Conservation (phyloP, 1,140 invertebrate species). For the Lasioglossum albipes region DNA sequence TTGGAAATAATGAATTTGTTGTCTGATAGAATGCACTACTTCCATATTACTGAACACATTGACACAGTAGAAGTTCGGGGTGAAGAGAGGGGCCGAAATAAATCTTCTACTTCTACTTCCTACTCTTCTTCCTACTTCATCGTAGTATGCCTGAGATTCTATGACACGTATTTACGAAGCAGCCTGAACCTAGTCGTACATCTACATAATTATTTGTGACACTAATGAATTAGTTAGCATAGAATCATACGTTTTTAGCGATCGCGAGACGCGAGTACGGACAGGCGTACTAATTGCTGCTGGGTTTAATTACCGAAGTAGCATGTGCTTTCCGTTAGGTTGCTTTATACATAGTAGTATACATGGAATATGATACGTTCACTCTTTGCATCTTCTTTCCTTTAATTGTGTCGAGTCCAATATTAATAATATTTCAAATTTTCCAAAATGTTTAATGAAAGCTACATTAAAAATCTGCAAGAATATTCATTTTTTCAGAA, state of each 20-base stretch:
- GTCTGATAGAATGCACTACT: background rate
- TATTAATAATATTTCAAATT: no score
- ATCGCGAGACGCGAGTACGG: background rate
- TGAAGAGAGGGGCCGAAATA: background rate
- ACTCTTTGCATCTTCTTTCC: no score
- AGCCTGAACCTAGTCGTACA: slow-evolving; percentile 6
- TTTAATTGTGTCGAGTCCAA: no score
- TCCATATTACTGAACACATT: background rate
- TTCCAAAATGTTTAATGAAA: no score
- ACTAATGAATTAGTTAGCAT: background rate
- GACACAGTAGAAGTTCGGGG: background rate
- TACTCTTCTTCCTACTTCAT: background rate
- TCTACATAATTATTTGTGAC: background rate
- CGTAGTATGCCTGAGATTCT: background rate
- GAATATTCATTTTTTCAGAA: no score
- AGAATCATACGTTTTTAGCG: background rate
- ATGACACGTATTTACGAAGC: background rate
- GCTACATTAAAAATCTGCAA: no score
- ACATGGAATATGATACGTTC: no score
- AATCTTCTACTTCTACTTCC: background rate
- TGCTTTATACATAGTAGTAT: slow-evolving; percentile 4
- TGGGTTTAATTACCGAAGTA: slow-evolving; percentile 14
- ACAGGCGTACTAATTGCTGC: slow-evolving; percentile 11
- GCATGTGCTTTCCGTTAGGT: slow-evolving; percentile 34
- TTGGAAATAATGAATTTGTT: no score